These are phyloP conservation scores for Drosophila busckii DNA, from an alignment of 1,140 invertebrate species.

Conservation along the genomic window DNA sequence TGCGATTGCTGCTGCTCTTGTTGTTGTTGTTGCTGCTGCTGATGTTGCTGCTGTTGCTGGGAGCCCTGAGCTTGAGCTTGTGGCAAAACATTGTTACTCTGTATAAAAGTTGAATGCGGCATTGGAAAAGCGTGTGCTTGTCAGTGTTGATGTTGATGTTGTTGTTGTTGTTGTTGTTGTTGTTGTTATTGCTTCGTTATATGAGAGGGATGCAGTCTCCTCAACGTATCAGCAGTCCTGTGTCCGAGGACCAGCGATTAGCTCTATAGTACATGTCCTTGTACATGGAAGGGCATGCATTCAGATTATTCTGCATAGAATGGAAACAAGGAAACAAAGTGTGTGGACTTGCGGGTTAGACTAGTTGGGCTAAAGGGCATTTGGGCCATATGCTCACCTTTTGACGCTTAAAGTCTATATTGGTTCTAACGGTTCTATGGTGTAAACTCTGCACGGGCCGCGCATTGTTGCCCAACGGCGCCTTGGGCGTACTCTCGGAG, in stretches of 20 bases:
- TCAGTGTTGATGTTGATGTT: conserved; percentile 17
- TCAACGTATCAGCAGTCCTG: conserved; percentile 78
- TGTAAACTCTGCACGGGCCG: conserved; percentile 93
- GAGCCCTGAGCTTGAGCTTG: conserved; percentile 57
- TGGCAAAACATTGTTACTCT: conserved; percentile 44
- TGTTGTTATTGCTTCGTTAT: conserved; percentile 31
- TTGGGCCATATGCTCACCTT: conserved; percentile 80
- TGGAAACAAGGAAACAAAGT: background rate
- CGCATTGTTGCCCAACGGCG: conserved; percentile 95
- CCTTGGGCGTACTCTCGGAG: conserved; percentile 89
- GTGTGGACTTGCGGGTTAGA: background rate
- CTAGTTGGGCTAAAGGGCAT: no score
- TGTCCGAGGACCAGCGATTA: conserved; percentile 77
- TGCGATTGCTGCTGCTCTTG: no score
- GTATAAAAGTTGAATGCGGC: conserved; percentile 54
- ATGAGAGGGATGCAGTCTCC: no score
- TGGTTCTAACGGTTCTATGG: conserved; percentile 95
- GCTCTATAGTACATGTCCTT: conserved; percentile 84
- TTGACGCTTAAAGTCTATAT: conserved; percentile 94
- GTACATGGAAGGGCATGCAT: conserved; percentile 85
- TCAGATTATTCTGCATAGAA: conserved; percentile 80
- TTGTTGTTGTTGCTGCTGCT: conserved; percentile 15
- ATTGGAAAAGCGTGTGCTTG: conserved; percentile 46
- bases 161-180: conserved; percentile 32
- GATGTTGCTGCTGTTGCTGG: conserved; percentile 28